Conservation (phyloP, 2,113 vertebrate species). For the Spizaetus ornatus region DNA sequence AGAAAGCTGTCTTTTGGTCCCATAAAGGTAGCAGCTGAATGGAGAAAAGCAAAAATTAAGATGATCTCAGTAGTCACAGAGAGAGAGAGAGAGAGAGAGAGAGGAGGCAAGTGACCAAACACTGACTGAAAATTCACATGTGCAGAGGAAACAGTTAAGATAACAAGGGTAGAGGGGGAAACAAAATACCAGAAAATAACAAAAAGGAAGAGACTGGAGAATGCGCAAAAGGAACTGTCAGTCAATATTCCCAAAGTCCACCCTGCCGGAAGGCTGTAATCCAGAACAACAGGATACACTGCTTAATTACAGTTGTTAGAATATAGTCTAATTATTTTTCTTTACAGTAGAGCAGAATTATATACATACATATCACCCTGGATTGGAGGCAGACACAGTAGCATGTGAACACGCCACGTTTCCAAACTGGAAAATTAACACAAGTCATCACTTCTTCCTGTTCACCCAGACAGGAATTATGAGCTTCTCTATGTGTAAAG, state of each 20-base stretch:
- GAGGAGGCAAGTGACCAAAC: not conserved
- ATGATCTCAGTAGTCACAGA: not conserved
- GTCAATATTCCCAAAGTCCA: not conserved
- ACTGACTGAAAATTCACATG: not conserved
- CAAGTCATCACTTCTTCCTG: slow-evolving; percentile 6
- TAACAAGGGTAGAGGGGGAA: not conserved
- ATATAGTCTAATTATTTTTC: not conserved
- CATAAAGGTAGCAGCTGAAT: not conserved
- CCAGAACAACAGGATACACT: not conserved
- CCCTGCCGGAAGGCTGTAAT: not conserved
- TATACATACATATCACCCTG: not conserved
- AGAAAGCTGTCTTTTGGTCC: not conserved
- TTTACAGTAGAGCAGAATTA: not conserved
- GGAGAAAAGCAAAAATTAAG: not conserved
- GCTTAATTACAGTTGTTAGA: not conserved
- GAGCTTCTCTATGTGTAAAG: not conserved
- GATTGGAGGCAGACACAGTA: not conserved
- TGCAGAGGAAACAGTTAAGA: not conserved
- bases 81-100: not conserved
- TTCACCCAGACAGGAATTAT: not conserved
- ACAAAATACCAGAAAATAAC: not conserved
- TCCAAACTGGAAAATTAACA: slow-evolving; percentile 30
- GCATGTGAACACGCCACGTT: not conserved
- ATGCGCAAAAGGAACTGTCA: not conserved
- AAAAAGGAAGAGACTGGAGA: not conserved